phyloP scores from a whole-genome alignment of 2,888 invertebrate species.

The Drosophila niveifrons region DNA sequence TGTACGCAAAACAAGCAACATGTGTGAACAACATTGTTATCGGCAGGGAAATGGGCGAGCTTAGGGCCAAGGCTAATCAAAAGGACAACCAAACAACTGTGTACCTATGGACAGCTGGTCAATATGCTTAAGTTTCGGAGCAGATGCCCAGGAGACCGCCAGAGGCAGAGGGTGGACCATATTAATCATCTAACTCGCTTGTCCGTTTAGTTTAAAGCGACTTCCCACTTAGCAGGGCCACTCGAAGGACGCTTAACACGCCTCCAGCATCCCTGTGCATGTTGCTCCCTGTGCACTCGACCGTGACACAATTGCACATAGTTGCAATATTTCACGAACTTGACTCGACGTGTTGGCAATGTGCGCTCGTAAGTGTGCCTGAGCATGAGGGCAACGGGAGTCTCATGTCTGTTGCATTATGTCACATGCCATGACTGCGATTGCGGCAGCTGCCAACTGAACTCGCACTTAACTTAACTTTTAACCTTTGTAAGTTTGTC shows the following conservation, averaged over 20 bases:
- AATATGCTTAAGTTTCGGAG: slow-evolving; percentile 34
- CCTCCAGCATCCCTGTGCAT: slow-evolving; percentile 12
- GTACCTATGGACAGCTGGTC: neutral
- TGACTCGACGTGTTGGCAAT: slow-evolving; percentile 11
- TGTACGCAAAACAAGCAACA: slow-evolving; percentile 4
- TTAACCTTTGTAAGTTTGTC: slow-evolving; percentile 34
- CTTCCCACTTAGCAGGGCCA: slow-evolving; percentile 38
- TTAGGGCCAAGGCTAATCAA: neutral
- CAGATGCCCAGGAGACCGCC: slow-evolving; percentile 4
- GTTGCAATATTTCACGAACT: slow-evolving; percentile 35
- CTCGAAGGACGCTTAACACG: neutral
- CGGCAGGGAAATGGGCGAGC: too few species aligned
- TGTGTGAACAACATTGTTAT: too few species aligned
- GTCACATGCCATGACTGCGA: slow-evolving; percentile 35
- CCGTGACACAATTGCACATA: slow-evolving; percentile 46
- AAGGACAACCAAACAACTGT: neutral
- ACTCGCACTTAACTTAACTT: slow-evolving; percentile 23
- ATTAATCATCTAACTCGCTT: slow-evolving; percentile 58
- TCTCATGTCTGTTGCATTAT: slow-evolving; percentile 59
- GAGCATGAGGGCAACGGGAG: slow-evolving; percentile 7
- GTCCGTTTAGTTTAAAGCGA: slow-evolving; percentile 51
- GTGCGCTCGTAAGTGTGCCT: neutral
- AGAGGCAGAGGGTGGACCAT: slow-evolving; percentile 7
- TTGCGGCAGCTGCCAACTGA: slow-evolving; percentile 31
- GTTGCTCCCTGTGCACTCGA: slow-evolving; percentile 28